These are phyloP conservation scores for Lucinisca nassula DNA, from an alignment of 2,888 invertebrate species.

Conservation along the genomic window DNA sequence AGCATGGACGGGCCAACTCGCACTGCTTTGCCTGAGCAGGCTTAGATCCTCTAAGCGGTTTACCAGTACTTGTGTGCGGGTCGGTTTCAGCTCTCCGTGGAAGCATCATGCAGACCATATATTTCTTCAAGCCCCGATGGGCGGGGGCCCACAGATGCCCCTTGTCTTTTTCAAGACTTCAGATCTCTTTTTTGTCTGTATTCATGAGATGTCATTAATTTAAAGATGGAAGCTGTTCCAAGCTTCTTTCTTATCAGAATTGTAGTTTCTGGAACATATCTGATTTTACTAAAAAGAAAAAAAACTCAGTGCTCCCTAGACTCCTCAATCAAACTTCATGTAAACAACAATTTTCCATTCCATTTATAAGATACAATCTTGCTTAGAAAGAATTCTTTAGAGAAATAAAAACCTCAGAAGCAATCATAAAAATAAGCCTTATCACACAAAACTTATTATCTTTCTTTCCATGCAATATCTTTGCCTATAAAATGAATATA, in stretches of 20 bases:
- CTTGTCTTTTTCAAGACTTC: not conserved
- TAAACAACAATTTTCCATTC: slow-evolving; percentile 16
- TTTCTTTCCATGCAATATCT: not conserved
- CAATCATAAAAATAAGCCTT: not conserved
- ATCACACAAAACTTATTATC: slow-evolving; percentile 6
- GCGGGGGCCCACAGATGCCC: too few relatives aligned
- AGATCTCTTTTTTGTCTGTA: not conserved
- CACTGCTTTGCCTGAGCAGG: too few relatives aligned
- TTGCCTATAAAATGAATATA: not conserved
- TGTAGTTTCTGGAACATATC: not conserved
- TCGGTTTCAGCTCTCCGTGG: too few relatives aligned
- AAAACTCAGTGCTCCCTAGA: not conserved
- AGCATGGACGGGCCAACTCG: too few relatives aligned
- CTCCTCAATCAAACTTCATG: not conserved
- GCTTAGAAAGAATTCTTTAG: slow-evolving; percentile 2
- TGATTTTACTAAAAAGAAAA: not conserved
- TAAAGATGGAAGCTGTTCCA: not conserved
- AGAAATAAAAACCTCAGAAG: slow-evolving; percentile 10
- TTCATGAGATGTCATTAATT: not conserved
- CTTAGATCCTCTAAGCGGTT: too few relatives aligned
- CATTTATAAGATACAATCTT: slow-evolving; percentile 14
- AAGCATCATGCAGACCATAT: too few relatives aligned
- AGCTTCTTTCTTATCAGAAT: not conserved
- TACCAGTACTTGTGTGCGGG: too few relatives aligned
- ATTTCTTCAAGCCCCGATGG: too few relatives aligned